Evolutionary conservation across 2,888 invertebrate genomes (phyloP), one percentile per base, ranked within the genome.

Genomic region (Hipparchia sbordonii): DNA sequence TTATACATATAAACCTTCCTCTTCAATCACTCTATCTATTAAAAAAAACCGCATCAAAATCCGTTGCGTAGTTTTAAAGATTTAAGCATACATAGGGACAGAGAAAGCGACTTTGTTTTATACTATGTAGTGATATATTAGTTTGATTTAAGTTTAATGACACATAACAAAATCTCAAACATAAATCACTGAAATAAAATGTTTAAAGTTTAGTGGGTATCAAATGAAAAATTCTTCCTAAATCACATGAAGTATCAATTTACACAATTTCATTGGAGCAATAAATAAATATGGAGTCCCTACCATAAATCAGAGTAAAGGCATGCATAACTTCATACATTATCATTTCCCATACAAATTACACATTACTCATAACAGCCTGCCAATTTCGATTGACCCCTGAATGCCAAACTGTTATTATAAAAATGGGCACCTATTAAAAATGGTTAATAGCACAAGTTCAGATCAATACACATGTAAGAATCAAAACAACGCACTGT

Each of bases 301-400:
- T 69, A 54, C 54, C 71, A 67, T 73, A 75, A 74, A 70, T 70
- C 67, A 61, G 62, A 54, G 45, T 62, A 54, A 62, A 62, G 45
- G 60, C 51, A 63, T 76, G 76, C 74, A 74, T 76, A 76, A 74
- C 72, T 76, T 73, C 57, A 61, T 70, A 76, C 66, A 39, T 70
- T 76, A 78, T 76, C 75, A 77, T 78, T 79, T 76, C 78, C 73
- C 79, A 79, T 79, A 79, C 81, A 79, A 78, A 82, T 78, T 72
- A 77, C 77, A 77, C 71, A 69, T 62, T 46, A n/a, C 48, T 71
- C 70, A 70, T 70, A 63, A 67, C 51, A 60, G 23, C 57, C 45
- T 56, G 45, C 72, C 72, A 72, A 68, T 59, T 68, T 68, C n/a
- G 51, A 33, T 51, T 71, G 76, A 67, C 45, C 67, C 60, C n/a